Evolutionary conservation across 2,113 vertebrate species (phyloP).

Genomic region (Albula goreensis): DNA sequence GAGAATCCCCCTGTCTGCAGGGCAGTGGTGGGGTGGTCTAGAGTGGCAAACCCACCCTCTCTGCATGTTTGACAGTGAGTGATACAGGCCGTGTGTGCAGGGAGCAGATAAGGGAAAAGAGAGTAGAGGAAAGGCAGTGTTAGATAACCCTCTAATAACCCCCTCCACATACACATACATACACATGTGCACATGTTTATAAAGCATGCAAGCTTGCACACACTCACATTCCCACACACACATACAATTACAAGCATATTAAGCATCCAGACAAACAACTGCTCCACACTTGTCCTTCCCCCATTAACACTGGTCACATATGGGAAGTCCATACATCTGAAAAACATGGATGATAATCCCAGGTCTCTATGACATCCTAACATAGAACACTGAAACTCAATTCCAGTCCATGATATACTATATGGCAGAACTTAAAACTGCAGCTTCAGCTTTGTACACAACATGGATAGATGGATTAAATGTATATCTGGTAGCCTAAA

Average conservation of each 20-base stretch:
- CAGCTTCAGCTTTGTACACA: not conserved
- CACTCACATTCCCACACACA: slow-evolving; percentile 14
- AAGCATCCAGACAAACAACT: slow-evolving; percentile 30
- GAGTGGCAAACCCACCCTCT: slow-evolving; percentile 38
- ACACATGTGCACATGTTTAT: not conserved
- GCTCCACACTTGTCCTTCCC: not conserved
- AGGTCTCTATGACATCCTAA: not conserved
- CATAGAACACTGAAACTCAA: not conserved
- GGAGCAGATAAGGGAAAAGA: slow-evolving; percentile 49
- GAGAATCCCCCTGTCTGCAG: too few species aligned
- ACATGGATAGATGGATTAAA: not conserved
- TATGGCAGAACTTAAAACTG: not conserved
- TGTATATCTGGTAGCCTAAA: not conserved
- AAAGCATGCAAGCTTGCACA: not conserved
- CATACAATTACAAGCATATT: slow-evolving; percentile 12
- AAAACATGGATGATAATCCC: not conserved
- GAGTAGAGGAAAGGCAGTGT: slow-evolving; percentile 21
- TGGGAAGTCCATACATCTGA: not conserved
- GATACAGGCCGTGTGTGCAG: slow-evolving; percentile 46
- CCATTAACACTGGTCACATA: not conserved
- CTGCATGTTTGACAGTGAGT: slow-evolving; percentile 35
- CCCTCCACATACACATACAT: slow-evolving; percentile 17
- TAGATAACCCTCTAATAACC: not conserved
- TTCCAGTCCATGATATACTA: not conserved
- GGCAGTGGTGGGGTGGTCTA: not conserved